These are phyloP conservation scores for Montifringilla adamsi DNA, from an alignment of 2,113 vertebrate genomes.

Conservation along the genomic window DNA sequence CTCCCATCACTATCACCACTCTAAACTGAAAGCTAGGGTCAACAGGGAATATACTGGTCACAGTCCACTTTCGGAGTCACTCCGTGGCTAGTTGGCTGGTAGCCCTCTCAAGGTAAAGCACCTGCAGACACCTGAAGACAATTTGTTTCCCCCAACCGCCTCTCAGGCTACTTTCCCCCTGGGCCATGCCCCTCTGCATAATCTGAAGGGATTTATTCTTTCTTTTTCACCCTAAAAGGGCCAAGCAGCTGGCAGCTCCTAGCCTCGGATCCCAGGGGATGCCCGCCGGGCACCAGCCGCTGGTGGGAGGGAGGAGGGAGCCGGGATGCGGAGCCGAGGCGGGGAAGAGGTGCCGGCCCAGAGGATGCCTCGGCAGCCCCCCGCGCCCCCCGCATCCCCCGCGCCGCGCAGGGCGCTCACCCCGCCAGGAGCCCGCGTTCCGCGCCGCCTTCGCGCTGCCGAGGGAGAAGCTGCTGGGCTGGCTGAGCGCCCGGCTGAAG, in stretches of 20 bases:
- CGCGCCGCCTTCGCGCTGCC: slow-evolving; percentile 76
- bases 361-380: accelerated
- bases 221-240: not conserved
- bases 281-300: not conserved
- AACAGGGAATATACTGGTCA: too few species aligned
- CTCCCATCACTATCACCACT: accelerated
- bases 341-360: accelerated
- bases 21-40: not conserved
- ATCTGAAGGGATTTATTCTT: not conserved
- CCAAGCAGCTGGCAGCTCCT: not conserved
- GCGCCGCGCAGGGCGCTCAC: slow-evolving; percentile 29
- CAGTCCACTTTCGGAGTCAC: not conserved
- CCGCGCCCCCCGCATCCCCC: too few species aligned
- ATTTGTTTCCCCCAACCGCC: accelerated
- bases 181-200: accelerated
- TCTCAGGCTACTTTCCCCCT: not conserved
- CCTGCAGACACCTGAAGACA: not conserved
- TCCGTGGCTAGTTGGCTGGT: accelerated
- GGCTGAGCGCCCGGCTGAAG: slow-evolving; percentile 95
- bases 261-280: not conserved
- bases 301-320: not conserved
- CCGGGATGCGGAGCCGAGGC: accelerated
- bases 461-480: slow-evolving; percentile 78
- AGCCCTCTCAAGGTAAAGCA: not conserved
- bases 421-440: slow-evolving; percentile 78